These are phyloP conservation scores for Lacerta bilineata DNA, from an alignment of 2,797 vertebrate species.

Conservation along the genomic window DNA sequence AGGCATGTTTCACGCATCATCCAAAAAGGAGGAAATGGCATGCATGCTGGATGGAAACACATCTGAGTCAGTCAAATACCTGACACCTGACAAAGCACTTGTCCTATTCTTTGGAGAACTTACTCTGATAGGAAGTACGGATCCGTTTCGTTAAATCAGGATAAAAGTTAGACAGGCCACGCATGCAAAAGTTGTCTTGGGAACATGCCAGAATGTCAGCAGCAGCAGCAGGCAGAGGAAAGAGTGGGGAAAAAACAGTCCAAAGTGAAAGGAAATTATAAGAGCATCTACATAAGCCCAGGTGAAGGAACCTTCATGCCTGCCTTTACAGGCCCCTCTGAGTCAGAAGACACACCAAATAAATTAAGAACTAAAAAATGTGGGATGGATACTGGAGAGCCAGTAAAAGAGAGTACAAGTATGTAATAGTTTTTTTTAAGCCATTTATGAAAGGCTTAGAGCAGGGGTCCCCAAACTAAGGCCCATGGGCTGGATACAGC, in stretches of 20 bases:
- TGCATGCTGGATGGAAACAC: constrained; percentile 80
- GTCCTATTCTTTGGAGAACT: constrained; percentile 85
- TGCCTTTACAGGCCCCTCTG: constrained; percentile 71
- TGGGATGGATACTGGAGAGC: constrained; percentile 79
- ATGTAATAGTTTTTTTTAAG: constrained; percentile 61
- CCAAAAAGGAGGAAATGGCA: constrained; percentile 73
- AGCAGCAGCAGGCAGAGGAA: constrained; percentile 87
- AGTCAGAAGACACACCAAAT: constrained; percentile 67
- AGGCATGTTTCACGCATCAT: constrained; percentile 67
- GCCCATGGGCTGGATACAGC: too few relatives aligned
- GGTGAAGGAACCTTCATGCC: constrained; percentile 78
- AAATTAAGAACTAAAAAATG: constrained; percentile 72
- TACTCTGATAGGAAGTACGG: constrained; percentile 99
- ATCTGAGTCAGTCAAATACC: constrained; percentile 71
- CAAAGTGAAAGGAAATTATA: constrained; percentile 90
- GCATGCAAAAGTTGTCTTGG: constrained; percentile 99
- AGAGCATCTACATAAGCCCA: constrained; percentile 82
- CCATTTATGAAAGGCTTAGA: constrained; percentile 45
- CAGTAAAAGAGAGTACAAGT: not conserved
- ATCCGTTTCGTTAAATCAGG: constrained; percentile 99
- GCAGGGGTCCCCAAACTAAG: not conserved
- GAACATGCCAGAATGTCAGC: constrained; percentile 95
- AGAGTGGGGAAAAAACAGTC: constrained; percentile 87
- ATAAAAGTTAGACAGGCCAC: constrained; percentile 99
- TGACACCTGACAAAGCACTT: constrained; percentile 66